These are phyloP conservation scores for Litocranius walleri DNA, from an alignment of 2,113 vertebrate species.

Conservation along the genomic window DNA sequence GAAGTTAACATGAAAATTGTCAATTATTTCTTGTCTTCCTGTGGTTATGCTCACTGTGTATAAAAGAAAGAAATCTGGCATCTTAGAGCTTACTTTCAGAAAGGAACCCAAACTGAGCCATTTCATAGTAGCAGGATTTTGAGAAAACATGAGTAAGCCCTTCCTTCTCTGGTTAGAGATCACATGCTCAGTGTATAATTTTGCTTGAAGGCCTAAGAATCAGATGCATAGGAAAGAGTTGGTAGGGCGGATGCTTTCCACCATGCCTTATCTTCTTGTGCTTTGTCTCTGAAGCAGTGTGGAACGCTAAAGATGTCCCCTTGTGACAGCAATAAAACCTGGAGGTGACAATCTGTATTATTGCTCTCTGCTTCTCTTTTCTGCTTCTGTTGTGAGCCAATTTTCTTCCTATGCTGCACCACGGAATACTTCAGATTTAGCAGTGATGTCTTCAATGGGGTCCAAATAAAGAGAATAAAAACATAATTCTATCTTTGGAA, in stretches of 20 bases:
- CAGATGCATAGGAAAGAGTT: background rate
- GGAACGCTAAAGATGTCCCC: slow-evolving; percentile 9
- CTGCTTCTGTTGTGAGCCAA: slow-evolving; percentile 58
- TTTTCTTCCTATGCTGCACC: slow-evolving; percentile 59
- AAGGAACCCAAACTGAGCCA: background rate
- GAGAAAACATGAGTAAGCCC: background rate
- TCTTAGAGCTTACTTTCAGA: slow-evolving; percentile 29
- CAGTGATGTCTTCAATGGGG: background rate
- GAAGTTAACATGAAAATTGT: background rate
- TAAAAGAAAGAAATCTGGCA: slow-evolving; percentile 46
- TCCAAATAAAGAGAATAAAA: slow-evolving; percentile 53
- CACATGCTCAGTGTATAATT: background rate
- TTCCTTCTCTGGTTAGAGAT: background rate
- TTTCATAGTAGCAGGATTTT: slow-evolving; percentile 25
- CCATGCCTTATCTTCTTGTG: background rate
- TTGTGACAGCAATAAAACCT: background rate
- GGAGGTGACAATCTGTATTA: slow-evolving; percentile 37
- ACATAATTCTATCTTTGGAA: background rate
- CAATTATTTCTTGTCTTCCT: background rate
- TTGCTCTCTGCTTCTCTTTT: slow-evolving; percentile 56
- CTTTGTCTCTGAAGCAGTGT: slow-evolving; percentile 47
- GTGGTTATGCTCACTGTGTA: slow-evolving; percentile 28
- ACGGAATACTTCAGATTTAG: slow-evolving; percentile 48
- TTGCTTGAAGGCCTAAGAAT: slow-evolving; percentile 12
- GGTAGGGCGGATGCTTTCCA: slow-evolving; percentile 1